These are phyloP conservation scores for Oreochromis spilurus DNA, from an alignment of 2,113 vertebrate genomes.

Conservation along the genomic window DNA sequence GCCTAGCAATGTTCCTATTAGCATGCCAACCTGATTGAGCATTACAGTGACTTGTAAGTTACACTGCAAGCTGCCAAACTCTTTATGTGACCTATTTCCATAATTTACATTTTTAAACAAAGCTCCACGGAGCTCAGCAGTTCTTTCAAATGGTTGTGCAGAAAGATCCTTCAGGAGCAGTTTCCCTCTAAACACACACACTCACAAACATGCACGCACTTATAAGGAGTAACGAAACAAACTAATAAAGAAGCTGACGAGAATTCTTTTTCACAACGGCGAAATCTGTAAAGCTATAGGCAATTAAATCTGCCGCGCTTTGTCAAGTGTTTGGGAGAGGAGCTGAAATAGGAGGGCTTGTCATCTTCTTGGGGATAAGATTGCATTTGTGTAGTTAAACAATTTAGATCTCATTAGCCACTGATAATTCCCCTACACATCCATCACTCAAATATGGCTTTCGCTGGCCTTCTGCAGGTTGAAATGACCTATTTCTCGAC, in stretches of 20 bases:
- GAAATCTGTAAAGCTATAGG: conserved; percentile 15
- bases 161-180: conserved; percentile 44
- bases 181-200: not conserved
- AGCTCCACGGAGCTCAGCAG: conserved; percentile 55
- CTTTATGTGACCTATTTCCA: conserved; percentile 75
- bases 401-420: conserved; percentile 41
- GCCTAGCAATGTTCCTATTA: conserved; percentile 50
- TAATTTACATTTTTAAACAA: conserved; percentile 74
- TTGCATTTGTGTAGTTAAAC: conserved; percentile 14
- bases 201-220: not conserved
- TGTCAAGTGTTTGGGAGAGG: not conserved
- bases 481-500: conserved; percentile 69
- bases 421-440: conserved; percentile 35
- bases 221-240: conserved; percentile 9
- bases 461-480: conserved; percentile 6
- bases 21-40: conserved; percentile 52
- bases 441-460: conserved; percentile 5
- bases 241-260: conserved; percentile 32
- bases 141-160: conserved; percentile 46
- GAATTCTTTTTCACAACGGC: conserved; percentile 19
- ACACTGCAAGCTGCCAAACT: conserved; percentile 55
- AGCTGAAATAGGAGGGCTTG: not conserved
- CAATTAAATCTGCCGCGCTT: conserved; percentile 23
- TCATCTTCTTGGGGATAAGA: not conserved
- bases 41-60: conserved; percentile 51